Evolutionary conservation across 2,113 vertebrate species (phyloP).

Genomic region (Catharus fuscescens): DNA sequence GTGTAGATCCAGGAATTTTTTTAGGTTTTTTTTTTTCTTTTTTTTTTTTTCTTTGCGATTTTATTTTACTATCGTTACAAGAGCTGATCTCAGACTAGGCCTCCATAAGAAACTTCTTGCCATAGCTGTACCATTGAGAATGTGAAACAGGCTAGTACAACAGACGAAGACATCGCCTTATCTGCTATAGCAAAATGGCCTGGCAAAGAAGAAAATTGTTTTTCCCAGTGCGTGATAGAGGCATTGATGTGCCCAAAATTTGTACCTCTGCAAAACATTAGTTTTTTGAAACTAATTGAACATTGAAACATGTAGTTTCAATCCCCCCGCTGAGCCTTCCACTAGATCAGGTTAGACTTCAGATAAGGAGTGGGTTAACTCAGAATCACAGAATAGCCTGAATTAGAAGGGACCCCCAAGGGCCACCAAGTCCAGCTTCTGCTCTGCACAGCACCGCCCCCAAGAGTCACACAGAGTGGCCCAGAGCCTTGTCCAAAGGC

Average conservation of each 20-base stretch:
- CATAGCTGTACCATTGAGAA: neutral
- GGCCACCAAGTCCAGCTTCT: accelerated
- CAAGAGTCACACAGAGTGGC: neutral
- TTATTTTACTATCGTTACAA: neutral
- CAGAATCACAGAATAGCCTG: neutral
- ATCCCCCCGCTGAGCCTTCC: neutral
- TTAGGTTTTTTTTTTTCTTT: too few species aligned
- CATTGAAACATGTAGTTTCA: neutral
- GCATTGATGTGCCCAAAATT: accelerated
- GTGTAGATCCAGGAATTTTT: neutral
- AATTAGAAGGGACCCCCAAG: neutral
- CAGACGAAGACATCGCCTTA: neutral
- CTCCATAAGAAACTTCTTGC: neutral
- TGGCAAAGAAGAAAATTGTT: neutral
- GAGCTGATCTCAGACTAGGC: neutral
- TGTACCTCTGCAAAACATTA: neutral
- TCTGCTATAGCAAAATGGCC: neutral
- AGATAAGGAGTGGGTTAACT: neutral
- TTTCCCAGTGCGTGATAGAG: neutral
- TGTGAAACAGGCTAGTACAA: neutral
- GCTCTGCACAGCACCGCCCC: neutral
- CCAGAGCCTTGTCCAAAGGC: neutral
- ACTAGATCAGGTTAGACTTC: neutral
- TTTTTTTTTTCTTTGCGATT: too few species aligned
- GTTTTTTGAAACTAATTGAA: too few species aligned